Evolutionary conservation across 2,113 vertebrate genomes (phyloP).

Genomic region (Lonchura striata): DNA sequence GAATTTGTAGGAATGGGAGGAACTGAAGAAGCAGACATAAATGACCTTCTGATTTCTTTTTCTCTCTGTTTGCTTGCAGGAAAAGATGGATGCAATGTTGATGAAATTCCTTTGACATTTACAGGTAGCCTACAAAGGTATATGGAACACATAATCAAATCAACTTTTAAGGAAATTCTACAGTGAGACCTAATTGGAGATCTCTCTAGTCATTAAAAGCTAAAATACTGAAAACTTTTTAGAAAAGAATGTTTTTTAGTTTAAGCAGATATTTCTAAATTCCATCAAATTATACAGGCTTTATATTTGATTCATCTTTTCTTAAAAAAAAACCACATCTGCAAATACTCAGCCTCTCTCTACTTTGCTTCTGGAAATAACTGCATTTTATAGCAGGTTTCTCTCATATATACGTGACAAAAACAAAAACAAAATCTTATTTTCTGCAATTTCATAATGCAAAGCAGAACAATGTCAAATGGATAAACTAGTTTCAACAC

Average conservation of each 20-base stretch:
- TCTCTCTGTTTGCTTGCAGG: constrained; percentile 21
- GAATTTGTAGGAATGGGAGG: constrained; percentile 85
- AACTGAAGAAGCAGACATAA: constrained; percentile 11
- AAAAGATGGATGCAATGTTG: neutral
- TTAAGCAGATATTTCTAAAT: neutral
- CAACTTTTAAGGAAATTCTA: neutral
- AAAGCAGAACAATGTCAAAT: neutral
- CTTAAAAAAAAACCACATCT: neutral
- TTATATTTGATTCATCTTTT: neutral
- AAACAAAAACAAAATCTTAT: neutral
- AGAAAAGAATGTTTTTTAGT: neutral
- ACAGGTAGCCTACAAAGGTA: constrained; percentile 28
- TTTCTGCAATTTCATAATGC: neutral
- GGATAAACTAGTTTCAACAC: neutral
- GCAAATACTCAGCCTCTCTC: neutral
- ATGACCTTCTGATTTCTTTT: neutral
- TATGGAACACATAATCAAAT: neutral
- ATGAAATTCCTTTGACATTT: constrained; percentile 3
- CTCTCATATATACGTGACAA: neutral
- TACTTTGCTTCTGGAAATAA: neutral
- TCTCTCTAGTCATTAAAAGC: neutral
- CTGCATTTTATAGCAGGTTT: neutral
- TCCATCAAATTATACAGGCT: neutral
- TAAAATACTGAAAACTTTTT: neutral
- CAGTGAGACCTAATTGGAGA: neutral